These are phyloP conservation scores for Sebastes hubbsi DNA, from an alignment of 2,797 vertebrate species.

Conservation along the genomic window DNA sequence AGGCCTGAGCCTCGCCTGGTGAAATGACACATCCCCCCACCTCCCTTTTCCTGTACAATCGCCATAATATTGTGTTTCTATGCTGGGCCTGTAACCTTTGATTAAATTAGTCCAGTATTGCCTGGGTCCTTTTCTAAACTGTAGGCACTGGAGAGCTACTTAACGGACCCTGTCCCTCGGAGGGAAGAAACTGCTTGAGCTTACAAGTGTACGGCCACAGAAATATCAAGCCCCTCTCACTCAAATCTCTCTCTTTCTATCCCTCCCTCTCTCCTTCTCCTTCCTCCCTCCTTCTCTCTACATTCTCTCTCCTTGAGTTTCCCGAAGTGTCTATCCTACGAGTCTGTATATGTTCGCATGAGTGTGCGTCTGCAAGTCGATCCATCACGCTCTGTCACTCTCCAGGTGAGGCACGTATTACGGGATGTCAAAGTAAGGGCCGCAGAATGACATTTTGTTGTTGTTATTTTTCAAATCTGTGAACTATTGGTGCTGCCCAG, in stretches of 20 bases:
- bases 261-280: conserved; percentile 44
- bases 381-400: conserved; percentile 75
- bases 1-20: conserved; percentile 77
- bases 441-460: conserved; percentile 71
- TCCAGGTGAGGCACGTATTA: conserved; percentile 72
- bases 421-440: conserved; percentile 67
- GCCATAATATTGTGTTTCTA: conserved; percentile 82
- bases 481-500: conserved; percentile 52
- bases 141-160: conserved; percentile 79
- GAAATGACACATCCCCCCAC: conserved; percentile 74
- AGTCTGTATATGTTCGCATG: background rate
- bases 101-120: conserved; percentile 82
- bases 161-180: conserved; percentile 80
- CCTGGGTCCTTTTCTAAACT: conserved; percentile 81
- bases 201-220: conserved; percentile 77
- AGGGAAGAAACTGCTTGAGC: conserved; percentile 81
- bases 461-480: conserved; percentile 73
- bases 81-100: conserved; percentile 81
- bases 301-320: conserved; percentile 50
- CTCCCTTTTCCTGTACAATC: conserved; percentile 75
- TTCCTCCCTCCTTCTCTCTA: conserved; percentile 37
- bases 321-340: conserved; percentile 31
- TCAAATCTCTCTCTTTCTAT: conserved; percentile 63
- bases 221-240: conserved; percentile 80
- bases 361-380: conserved; percentile 50